Evolutionary conservation across 1,140 invertebrate species (phyloP).

Genomic region (Drosophila virilis): DNA sequence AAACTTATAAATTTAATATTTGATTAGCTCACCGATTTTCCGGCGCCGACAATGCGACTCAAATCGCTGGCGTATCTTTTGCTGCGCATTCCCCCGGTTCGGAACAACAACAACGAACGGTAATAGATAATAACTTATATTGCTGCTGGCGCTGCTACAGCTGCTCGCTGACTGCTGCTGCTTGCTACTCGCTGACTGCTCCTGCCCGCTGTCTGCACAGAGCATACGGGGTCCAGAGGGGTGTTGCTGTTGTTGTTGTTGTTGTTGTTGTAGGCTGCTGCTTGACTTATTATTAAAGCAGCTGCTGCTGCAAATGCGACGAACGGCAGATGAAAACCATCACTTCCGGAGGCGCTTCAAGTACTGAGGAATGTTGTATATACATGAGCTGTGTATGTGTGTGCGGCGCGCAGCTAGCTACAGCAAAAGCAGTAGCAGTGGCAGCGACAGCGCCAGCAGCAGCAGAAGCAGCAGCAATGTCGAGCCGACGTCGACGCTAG

Average conservation of each 20-base stretch:
- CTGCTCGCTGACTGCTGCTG: conserved; percentile 1
- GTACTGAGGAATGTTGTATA: conserved; percentile 82
- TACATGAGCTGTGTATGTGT: conserved; percentile 51
- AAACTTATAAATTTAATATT: conserved; percentile 29
- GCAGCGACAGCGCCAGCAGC: conserved; percentile 15
- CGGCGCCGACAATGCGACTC: conserved; percentile 65
- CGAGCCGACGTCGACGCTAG: conserved; percentile 12
- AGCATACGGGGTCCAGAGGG: not conserved
- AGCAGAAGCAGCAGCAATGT: not conserved
- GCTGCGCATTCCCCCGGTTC: conserved; percentile 61
- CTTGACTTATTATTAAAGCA: conserved; percentile 39
- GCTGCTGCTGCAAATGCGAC: conserved; percentile 61
- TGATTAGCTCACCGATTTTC: conserved; percentile 75
- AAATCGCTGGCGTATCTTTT: conserved; percentile 77
- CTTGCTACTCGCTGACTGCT: not conserved
- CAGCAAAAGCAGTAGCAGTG: conserved; percentile 41
- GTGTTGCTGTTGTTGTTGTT: not conserved
- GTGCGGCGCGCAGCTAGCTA: conserved; percentile 9
- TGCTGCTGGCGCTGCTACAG: not conserved
- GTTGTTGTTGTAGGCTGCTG: not conserved
- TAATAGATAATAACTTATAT: conserved; percentile 13
- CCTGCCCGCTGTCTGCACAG: conserved; percentile 2
- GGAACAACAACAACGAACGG: conserved; percentile 22
- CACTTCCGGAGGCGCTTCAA: conserved; percentile 84
- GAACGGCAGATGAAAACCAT: conserved; percentile 78